A percentile compares a stretch with the other conserved stretches of the same genome.
phyloP scores from a whole-genome alignment of 1,140 invertebrate species.

The Bactericera cockerelli region DNA sequence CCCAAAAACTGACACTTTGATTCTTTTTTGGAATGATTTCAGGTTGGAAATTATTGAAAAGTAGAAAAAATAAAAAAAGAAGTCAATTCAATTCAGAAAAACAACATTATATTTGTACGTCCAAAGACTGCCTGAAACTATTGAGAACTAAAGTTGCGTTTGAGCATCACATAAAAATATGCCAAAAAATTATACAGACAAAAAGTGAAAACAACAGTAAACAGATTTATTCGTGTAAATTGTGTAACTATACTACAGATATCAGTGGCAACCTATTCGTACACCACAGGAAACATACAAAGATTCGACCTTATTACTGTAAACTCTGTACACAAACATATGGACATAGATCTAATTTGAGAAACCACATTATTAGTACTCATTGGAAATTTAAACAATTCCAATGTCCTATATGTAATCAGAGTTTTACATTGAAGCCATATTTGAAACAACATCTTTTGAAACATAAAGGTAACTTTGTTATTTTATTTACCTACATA shows the following conservation, averaged over 20 bases:
- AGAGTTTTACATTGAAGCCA: neutral
- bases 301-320: neutral
- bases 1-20: no score
- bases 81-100: no score
- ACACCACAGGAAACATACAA: neutral
- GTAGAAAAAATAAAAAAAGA: no score
- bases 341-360: neutral
- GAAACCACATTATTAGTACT: neutral
- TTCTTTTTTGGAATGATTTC: conserved; percentile 4
- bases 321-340: conserved; percentile 1
- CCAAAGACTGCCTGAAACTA: neutral
- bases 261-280: neutral
- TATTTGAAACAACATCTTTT: conserved; percentile 5
- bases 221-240: neutral
- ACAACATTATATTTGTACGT: neutral
- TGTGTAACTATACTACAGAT: neutral
- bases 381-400: conserved; percentile 4
- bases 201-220: neutral
- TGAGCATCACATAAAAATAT: neutral
- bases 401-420: neutral
- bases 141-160: neutral
- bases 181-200: neutral
- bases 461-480: neutral
- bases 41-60: neutral
- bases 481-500: no score